These are phyloP conservation scores for Apistogramma diplotaenia DNA, from an alignment of 2,113 vertebrate genomes.

Conservation along the genomic window DNA sequence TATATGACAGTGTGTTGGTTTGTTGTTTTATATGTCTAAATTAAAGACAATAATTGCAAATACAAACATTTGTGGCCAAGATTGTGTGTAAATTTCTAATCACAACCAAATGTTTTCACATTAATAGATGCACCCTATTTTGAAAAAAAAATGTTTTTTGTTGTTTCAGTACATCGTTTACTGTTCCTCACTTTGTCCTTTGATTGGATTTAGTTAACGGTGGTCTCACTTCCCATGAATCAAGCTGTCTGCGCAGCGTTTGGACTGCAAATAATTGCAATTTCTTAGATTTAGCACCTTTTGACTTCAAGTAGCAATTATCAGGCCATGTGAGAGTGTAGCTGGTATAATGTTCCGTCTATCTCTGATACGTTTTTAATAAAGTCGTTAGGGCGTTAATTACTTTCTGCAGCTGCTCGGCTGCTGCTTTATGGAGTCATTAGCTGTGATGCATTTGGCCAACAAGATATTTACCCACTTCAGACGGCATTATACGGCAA, in stretches of 20 bases:
- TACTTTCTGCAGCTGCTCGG: slow-evolving; percentile 64
- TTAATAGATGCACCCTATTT: not conserved
- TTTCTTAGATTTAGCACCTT: slow-evolving; percentile 39
- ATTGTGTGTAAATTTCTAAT: not conserved
- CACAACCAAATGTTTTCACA: not conserved
- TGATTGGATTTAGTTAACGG: not conserved
- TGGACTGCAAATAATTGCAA: slow-evolving; percentile 41
- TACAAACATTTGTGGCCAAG: too few relatives aligned
- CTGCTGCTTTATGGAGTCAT: slow-evolving; percentile 61
- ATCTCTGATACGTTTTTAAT: slow-evolving; percentile 71
- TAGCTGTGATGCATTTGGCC: slow-evolving; percentile 60
- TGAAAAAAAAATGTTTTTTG: not conserved
- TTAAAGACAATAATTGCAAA: too few relatives aligned
- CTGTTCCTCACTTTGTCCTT: not conserved
- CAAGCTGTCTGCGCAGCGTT: not conserved
- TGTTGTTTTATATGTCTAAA: too few relatives aligned
- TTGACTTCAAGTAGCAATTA: slow-evolving; percentile 61
- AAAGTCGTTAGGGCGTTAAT: slow-evolving; percentile 67
- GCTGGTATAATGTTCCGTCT: slow-evolving; percentile 63
- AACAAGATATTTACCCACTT: slow-evolving; percentile 60
- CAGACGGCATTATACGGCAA: slow-evolving; percentile 39
- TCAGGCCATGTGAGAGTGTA: slow-evolving; percentile 32
- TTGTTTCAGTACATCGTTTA: not conserved
- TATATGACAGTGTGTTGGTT: too few relatives aligned
- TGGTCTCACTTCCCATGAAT: not conserved